Conservation (phyloP, 1,140 invertebrate genomes). For the Drosophila arawakana region DNA sequence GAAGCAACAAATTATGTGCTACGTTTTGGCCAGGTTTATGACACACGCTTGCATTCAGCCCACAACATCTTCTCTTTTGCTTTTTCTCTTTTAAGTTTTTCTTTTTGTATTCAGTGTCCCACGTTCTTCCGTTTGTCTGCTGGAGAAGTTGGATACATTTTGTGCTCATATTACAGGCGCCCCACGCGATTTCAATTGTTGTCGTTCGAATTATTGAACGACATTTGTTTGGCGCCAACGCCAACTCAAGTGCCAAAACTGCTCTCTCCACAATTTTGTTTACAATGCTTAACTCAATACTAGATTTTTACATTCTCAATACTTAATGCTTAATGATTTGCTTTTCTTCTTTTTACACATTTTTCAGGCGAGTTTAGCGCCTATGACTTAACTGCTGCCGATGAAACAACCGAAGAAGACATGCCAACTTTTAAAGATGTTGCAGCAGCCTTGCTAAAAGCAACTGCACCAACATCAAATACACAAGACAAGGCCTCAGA, state of each 20-base stretch:
- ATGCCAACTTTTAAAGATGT: constrained; percentile 24
- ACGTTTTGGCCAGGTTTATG: constrained; percentile 67
- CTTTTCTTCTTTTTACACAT: constrained; percentile 29
- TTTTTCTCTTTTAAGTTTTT: background rate
- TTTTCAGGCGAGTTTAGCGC: constrained; percentile 63
- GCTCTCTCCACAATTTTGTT: constrained; percentile 24
- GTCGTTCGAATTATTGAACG: constrained; percentile 64
- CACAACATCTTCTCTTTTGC: background rate
- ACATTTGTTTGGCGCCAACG: constrained; percentile 62
- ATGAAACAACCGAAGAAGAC: constrained; percentile 33
- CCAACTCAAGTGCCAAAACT: constrained; percentile 45
- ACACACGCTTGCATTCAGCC: constrained; percentile 51
- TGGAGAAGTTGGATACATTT: constrained; percentile 47
- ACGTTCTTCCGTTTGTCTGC: constrained; percentile 52
- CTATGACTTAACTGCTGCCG: constrained; percentile 34
- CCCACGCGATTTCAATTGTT: constrained; percentile 63
- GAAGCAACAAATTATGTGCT: constrained; percentile 57
- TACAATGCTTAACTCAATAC: constrained; percentile 46
- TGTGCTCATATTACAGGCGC: constrained; percentile 65
- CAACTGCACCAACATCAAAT: constrained; percentile 9
- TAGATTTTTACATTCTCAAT: constrained; percentile 54
- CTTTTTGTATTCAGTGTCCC: constrained; percentile 16
- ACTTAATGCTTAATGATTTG: constrained; percentile 46
- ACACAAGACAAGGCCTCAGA: constrained; percentile 24
- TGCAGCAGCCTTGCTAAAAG: constrained; percentile 45